phyloP scores from a whole-genome alignment of 2,888 invertebrate species.

The Parnassius glacialis region DNA sequence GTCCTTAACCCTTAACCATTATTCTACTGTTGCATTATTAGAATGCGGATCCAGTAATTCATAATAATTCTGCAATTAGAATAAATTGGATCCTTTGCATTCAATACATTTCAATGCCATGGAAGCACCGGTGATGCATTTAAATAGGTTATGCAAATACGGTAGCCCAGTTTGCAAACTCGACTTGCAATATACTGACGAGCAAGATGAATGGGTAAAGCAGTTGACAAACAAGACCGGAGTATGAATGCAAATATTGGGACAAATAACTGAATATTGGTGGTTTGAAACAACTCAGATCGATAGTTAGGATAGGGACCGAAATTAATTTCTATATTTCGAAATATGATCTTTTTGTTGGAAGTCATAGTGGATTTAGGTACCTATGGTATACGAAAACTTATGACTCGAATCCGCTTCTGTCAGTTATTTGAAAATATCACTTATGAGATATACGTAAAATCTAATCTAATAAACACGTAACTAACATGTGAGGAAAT shows the following conservation, averaged over 20 bases:
- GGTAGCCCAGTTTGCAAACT: conserved; percentile 36
- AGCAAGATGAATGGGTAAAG: conserved; percentile 18
- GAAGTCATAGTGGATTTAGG: neutral
- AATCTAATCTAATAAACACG: no score
- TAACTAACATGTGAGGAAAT: no score
- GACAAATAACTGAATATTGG: conserved; percentile 12
- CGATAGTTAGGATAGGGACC: neutral
- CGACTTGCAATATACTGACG: conserved; percentile 29
- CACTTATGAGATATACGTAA: no score
- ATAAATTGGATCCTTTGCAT: no score
- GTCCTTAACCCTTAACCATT: no score
- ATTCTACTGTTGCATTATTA: no score
- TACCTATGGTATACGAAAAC: no score
- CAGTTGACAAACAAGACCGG: conserved; percentile 27
- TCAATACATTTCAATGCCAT: neutral
- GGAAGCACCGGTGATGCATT: conserved; percentile 33
- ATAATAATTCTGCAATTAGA: no score
- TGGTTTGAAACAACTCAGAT: neutral
- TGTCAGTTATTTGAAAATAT: no score
- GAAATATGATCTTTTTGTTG: neutral
- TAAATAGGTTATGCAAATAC: conserved; percentile 59
- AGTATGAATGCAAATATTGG: conserved; percentile 28
- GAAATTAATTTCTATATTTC: conserved; percentile 4
- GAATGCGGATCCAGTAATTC: no score
- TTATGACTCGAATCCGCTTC: no score